These are phyloP conservation scores for Platyscapa corneri DNA, from an alignment of 1,140 invertebrate species.

Conservation along the genomic window DNA sequence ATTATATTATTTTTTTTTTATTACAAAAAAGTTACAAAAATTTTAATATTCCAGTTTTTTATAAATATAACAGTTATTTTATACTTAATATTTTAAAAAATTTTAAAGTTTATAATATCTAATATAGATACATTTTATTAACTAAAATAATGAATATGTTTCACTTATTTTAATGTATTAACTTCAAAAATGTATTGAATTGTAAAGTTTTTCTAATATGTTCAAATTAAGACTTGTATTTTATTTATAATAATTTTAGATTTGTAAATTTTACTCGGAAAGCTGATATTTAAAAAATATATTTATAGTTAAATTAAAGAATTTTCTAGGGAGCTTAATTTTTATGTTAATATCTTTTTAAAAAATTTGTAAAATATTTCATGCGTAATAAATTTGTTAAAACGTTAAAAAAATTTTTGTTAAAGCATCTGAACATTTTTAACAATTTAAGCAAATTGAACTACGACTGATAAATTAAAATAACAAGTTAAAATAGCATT, in stretches of 20 bases:
- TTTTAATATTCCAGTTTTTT: background rate
- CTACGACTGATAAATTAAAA: slow-evolving; percentile 33
- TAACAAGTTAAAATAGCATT: slow-evolving; percentile 32
- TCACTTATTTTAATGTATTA: no score
- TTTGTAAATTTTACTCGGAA: slow-evolving; percentile 22
- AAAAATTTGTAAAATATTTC: no score
- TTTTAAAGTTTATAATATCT: no score
- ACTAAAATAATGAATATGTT: no score
- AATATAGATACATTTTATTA: background rate
- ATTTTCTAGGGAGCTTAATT: slow-evolving; percentile 34
- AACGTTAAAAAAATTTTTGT: slow-evolving; percentile 48
- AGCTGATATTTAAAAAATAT: slow-evolving; percentile 43
- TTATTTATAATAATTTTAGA: slow-evolving; percentile 24
- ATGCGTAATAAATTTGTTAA: background rate
- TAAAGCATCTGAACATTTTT: slow-evolving; percentile 34
- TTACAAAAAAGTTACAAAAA: background rate
- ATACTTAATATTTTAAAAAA: background rate
- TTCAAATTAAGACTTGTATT: slow-evolving; percentile 29
- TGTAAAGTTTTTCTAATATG: background rate
- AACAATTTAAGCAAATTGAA: slow-evolving; percentile 36
- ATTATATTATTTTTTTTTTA: background rate
- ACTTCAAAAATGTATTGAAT: no score
- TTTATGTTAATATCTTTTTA: slow-evolving; percentile 12
- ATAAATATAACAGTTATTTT: background rate
- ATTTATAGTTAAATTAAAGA: slow-evolving; percentile 24